Base-by-base conservation (phyloP, 2,888 invertebrate genomes). In the Apodemia hepburni region DNA sequence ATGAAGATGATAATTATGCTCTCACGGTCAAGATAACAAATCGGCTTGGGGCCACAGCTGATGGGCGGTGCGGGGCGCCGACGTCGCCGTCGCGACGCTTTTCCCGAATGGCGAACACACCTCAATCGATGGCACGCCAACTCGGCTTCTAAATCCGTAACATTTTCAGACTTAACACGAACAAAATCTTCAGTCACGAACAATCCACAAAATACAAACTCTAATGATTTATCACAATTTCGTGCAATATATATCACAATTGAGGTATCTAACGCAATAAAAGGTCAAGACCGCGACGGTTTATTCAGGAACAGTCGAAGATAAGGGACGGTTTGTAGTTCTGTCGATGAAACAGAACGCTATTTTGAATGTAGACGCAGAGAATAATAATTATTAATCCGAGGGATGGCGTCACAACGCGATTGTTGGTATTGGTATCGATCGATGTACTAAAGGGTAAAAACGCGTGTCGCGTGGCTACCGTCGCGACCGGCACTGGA, bases 11-110 rank as follows among this genome's bases (percentile, higher is more conserved):
- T 80, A 78, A 81, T 77, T 74, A 74, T 81, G 75, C 71, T 86
- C 90, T 89, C 89, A 91, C 90, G 86, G 87, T 87, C 81, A 88
- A 87, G 83, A 83, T 84, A 85, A 84, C 72, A 78, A 82, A 84
- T 80, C 67, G 71, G 68, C 65, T 38, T 38, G 81, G 80, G 81
- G 76, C 78, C 82, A 81, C 88, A 87, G 88, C 84, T 86, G 87
- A 84, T 85, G 85, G 81, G 81, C 78, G 81, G 71, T 75, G 81
- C 77, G 81, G 79, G 80, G 82, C 76, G 76, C 79, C 80, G 76
- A 68, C 73, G 73, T 70, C 74, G 73, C 68, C 75, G 38, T 38
- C 75, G 78, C 79, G 78, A 71, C 80, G 76, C 75, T 66, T 75
- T 64, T 75, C 76, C 78, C 74, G 72, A 73, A 75, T 77, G 77